Evolutionary conservation across 2,888 invertebrate species (phyloP).

Genomic region (Eristalis intricaria): DNA sequence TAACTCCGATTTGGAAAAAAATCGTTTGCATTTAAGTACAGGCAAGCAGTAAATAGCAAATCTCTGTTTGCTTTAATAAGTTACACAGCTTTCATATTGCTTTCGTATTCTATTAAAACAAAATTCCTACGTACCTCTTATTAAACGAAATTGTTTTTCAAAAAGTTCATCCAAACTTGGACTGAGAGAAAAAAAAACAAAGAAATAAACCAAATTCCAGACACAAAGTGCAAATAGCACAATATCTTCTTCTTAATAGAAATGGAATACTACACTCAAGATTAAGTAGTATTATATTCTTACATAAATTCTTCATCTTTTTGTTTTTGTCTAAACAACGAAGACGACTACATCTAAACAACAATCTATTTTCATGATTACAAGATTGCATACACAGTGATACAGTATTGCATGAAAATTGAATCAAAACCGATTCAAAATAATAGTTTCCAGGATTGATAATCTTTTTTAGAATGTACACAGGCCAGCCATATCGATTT

Average conservation of each 20-base stretch:
- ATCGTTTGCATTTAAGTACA: not conserved
- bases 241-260: not conserved
- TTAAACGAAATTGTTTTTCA: too few species aligned
- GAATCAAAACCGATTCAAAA: not conserved
- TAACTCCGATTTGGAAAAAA: not conserved
- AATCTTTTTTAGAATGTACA: not conserved
- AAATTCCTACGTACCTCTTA: too few species aligned
- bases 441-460: not conserved
- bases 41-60: not conserved
- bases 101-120: too few species aligned
- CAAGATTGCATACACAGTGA: slow-evolving; percentile 59
- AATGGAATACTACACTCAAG: not conserved
- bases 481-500: not conserved
- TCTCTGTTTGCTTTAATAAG: too few species aligned
- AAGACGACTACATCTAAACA: not conserved
- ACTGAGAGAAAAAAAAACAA: not conserved
- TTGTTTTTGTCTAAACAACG: too few species aligned
- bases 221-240: not conserved
- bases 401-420: slow-evolving; percentile 3
- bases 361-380: not conserved
- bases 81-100: too few species aligned
- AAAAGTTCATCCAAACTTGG: too few species aligned
- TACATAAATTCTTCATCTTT: not conserved
- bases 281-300: not conserved
- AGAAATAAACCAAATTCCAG: not conserved